Base-by-base conservation (phyloP, 2,797 vertebrate species). In the Acipenser transmontanus region DNA sequence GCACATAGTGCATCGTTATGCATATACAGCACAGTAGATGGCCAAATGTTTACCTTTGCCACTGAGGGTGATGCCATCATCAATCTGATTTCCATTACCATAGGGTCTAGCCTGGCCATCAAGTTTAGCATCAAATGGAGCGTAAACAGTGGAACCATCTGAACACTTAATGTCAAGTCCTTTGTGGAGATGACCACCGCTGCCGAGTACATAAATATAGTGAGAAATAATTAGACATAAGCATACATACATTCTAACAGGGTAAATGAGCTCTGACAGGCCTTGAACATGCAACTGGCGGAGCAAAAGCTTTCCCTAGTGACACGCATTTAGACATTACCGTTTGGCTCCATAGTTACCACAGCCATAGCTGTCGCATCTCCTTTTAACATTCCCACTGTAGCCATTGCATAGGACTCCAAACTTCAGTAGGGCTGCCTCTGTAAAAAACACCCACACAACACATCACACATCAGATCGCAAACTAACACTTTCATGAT, bases 131-230 rank as follows among this genome's bases (percentile, higher is more conserved):
- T 91, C 81, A 59, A 89, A 86, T 2, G 89, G 89, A 49, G 89
- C 84, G 5, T 70, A 73, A 68, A 91, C 85, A 0, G 3, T 11
- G 0, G 17, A 71, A 0, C 84, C 84, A 10, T 91, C 88, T 0
- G 0, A 1, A 64, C 88, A 91, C 12, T 5, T 10, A 10, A 89
- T 78, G 73, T 89, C 89, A 76, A 91, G n/a, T 51, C 89, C 89
- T 47, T 17, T 0, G 66, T 91, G 88, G 0, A 0, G 0, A 7
- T 76, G 49, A 20, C 0, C 2, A 9, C 11, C 11, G 17, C 0
- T 0, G 6, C 50, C 50, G 82, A 84, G 66, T 50, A 66, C 50
- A 69, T 13, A 20, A 9, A 57, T 14, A 7, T 57, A n/a, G 54
- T 11, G 7, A 7, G 12, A 57, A 57, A 57, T 57, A n/a, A 1